Conservation (phyloP, 2,797 vertebrate genomes). For the Ateles fusciceps region DNA sequence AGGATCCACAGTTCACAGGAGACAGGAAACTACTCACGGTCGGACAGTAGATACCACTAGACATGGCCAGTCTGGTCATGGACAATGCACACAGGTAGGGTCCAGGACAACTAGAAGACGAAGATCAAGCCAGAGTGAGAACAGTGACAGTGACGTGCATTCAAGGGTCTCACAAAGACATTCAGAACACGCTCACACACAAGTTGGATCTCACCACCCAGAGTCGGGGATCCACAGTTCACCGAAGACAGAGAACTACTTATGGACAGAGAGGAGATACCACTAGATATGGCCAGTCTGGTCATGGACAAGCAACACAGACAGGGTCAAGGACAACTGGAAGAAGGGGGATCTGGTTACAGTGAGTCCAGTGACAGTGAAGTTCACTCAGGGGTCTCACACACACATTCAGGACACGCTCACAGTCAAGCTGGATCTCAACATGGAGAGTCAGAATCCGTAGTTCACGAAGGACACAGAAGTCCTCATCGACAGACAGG, state of each 20-base stretch:
- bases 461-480: accelerated
- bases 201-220: not conserved
- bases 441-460: not conserved
- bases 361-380: too few relatives aligned
- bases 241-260: not conserved
- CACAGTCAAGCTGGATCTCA: accelerated
- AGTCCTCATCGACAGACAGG: accelerated
- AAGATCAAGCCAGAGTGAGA: not conserved
- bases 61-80: not conserved
- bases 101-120: not conserved
- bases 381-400: too few relatives aligned
- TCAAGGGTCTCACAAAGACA: too few relatives aligned
- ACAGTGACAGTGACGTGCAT: not conserved
- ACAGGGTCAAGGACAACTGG: too few relatives aligned
- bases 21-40: not conserved
- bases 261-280: not conserved
- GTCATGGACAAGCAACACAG: too few relatives aligned
- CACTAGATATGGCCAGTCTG: not conserved
- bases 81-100: not conserved
- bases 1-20: not conserved
- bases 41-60: not conserved
- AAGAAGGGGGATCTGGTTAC: too few relatives aligned
- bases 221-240: not conserved
- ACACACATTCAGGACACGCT: too few relatives aligned
- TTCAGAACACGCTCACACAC: accelerated